Base-by-base conservation (phyloP, 2,888 invertebrate genomes). In the Deilephila porcellus region DNA sequence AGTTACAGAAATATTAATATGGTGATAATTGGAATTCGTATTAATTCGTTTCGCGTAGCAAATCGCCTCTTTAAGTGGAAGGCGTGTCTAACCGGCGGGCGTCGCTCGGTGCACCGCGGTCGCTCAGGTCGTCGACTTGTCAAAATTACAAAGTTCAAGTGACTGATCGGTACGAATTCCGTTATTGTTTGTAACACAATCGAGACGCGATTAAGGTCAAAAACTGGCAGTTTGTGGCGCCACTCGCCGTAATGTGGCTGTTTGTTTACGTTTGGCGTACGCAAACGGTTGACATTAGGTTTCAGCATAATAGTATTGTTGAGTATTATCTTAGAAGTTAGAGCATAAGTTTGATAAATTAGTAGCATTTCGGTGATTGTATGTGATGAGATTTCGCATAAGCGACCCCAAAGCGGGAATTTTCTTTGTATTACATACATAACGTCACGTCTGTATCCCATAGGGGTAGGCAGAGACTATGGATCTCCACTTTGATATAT, bases 161-260 rank as follows among this genome's bases (percentile, higher is more conserved):
- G 83, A 88, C 82, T 82, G 87, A 87, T 90, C 83, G 86, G 79
- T 80, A 81, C 80, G 75, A 79, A 86, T 86, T 83, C 90, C 91
- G 90, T 91, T 91, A 91, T 87, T 89, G 88, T 90, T 88, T 81
- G 86, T 81, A 85, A 82, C 82, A 84, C 86, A 83, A 67, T 67
- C 11, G 67, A 52, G 25, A 29, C 7, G 76, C 82, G 83, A 86
- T 90, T 88, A 87, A 82, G 83, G 82, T 76, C 81, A 71, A 45
- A 71, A 67, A 45, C 45, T 11, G n/a, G 7, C 37, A 20, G 25
- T 67, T 67, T 20, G 25, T n/a, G 4, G 56, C 72, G 34, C 60
- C 52, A 52, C 4, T 60, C 53, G 71, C 52, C 25, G 29, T 45
- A 72, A 52, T 62, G 52, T 60, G 53, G n/a, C 19, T 20, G 25